Evolutionary conservation across 2,888 invertebrate genomes (phyloP).

Genomic region (Tanypteryx hageni): DNA sequence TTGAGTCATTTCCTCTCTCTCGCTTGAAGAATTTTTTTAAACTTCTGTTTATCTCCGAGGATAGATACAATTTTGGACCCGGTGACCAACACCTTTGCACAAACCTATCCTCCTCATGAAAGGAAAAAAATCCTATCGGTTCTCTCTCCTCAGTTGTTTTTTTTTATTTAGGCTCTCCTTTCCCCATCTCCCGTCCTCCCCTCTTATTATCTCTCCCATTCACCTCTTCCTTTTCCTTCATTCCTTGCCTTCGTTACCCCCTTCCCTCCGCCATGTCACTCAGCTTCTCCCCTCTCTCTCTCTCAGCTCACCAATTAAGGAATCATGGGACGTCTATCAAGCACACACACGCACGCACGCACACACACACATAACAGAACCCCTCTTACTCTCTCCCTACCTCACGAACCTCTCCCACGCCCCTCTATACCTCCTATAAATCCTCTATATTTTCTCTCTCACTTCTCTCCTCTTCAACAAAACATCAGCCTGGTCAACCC

Average conservation of each 20-base stretch:
- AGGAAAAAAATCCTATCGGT: neutral
- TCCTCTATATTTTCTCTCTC: neutral
- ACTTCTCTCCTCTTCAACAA: neutral
- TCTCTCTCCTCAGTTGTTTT: constrained; percentile 16
- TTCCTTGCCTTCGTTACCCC: neutral
- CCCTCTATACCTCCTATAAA: neutral
- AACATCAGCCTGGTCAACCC: neutral
- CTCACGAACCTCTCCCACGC: neutral
- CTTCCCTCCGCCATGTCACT: neutral
- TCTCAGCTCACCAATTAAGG: constrained; percentile 49
- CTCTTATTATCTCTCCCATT: no score
- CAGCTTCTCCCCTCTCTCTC: neutral
- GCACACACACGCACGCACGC: neutral
- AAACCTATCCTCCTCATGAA: neutral
- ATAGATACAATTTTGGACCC: constrained; percentile 37
- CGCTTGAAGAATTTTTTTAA: neutral
- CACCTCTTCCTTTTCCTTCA: neutral
- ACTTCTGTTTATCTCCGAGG: constrained; percentile 39
- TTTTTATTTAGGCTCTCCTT: neutral
- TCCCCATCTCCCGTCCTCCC: neutral
- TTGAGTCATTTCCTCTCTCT: constrained; percentile 58
- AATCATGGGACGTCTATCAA: constrained; percentile 49
- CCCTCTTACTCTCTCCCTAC: neutral
- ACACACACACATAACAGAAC: neutral
- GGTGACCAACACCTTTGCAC: constrained; percentile 16